Evolutionary conservation across 2,113 vertebrate genomes (phyloP), one percentile per base, ranked within the genome.

Genomic region (Melanerpes aurifrons): DNA sequence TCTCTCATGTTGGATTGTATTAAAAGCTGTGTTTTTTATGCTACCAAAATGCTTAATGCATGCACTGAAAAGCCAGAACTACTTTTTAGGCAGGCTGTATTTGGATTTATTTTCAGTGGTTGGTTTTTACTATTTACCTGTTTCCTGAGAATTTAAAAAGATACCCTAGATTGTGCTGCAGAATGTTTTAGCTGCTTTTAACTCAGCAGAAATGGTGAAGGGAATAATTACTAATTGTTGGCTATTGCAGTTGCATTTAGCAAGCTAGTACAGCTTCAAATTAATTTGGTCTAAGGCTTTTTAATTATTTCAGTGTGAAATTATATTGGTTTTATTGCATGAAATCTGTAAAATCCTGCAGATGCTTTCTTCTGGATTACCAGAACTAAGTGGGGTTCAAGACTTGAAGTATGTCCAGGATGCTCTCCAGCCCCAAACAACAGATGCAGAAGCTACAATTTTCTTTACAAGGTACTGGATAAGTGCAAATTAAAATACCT

Each of bases 371-470:
- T 99, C 99, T 31, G 99, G 99, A 9, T 98, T 99, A 92, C 99
- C 98, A 66, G 99, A 99, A 96, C 98, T 99, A 83, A 98, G 98
- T 13, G 98, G 98, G 56, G 57, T 98, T 94, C 99, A 99, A 84
- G 99, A 99, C 89, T 97, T 99, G 58, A 99, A 99, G 95, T 99
- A 99, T 25, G 99, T 99, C 73, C 98, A 98, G 74, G 99, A 99
- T 91, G 99, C 99, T 58, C 98, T 99, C 82, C 99, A 99, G 87
- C 98, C 99, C 3, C 98, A 99, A 96, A 99, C 98, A 93, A 99
- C 98, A 53, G 99, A 99, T 67, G 98, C 99, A 37, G 99, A 99
- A 96, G 99, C 99, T 74, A 99, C 99, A 9, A 98, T 99, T 97
- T 99, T 99, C 97, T 99, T 99, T 90, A 99, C 99, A 2, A 99